Evolutionary conservation across 1,140 invertebrate genomes (phyloP), one percentile per base, ranked within the genome.

Genomic region (Aphelinus certus): DNA sequence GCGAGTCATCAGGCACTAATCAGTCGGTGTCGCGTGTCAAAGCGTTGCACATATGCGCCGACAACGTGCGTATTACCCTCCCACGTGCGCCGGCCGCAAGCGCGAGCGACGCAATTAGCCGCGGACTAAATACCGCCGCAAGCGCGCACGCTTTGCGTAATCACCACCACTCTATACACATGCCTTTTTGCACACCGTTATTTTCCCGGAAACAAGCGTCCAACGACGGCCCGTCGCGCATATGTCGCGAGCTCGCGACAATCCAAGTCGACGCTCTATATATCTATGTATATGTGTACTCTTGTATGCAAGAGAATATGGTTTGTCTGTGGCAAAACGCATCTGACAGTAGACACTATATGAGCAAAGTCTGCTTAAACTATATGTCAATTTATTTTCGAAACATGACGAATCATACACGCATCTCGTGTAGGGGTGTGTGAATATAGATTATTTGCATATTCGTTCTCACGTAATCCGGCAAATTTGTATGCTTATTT

Each of bases 1-100:
- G 26, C 26, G 26, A 26, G 26, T 26, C 26, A 26, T 26, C 26
- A 26, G 57, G 7, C 7, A 77, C 55, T 75, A 66, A 80, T 78
- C 78, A 78, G 76, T 82, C 74, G 80, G 77, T 81, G 82, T 83
- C 81, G 81, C 80, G 81, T 83, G 82, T 83, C 80, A 80, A 81
- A 81, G 79, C 26, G 26, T 26, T 26, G 75, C 74, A 79, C 81
- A 80, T 81, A 26, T 26, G 26, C 26, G 26, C 26, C 26, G 26
- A 26, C 26, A 26, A 26, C 26, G 26, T 26, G 26, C 26, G 26
- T 26, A 26, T 26, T 26, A 78, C 80, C 77, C 76, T 79, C 78
- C 55, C 55, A 77, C 74, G 60, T 69, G 71, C 76, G 76, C 72
- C 78, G 71, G 66, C 77, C 26, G 53, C 55, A 75, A 58, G 57